Evolutionary conservation across 1,140 invertebrate species (phyloP), one percentile per base, ranked within the genome.

Genomic region (Reticulitermes speratus): DNA sequence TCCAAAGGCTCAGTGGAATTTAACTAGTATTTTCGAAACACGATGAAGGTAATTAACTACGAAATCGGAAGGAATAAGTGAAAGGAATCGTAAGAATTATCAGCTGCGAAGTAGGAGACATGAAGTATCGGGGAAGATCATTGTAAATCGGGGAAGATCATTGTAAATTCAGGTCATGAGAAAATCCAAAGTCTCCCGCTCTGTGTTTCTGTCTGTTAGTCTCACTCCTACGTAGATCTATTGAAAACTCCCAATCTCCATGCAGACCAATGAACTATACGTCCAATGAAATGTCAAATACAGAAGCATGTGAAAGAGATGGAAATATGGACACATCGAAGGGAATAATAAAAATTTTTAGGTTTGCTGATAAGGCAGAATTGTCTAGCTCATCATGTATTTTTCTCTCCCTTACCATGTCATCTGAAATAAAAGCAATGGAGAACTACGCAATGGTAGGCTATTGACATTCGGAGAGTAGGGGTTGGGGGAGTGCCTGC

Each of bases 301-400:
- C 65, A 75, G 65, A 30, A 75, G 9, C n/a, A 75, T 30, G 65
- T 25, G 65, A 75, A 75, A 75, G 65, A 75, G 65, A 75, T 16
- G 65, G 65, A 30, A 75, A 16, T 65, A 65, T 23, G 21, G 21
- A 19, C 59, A 23, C 59, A 65, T 65, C 6, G 59, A 23, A 65
- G 19, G 65, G 25, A 75, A 75, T 75, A 75, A 30, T 19, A 65
- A 55, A 75, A 75, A 75, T 30, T 30, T 9, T 25, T 75, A 30
- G 65, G 65, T 75, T 30, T 75, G 65, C 65, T 75, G 65, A 75
- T 75, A 75, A 75, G 65, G n/a, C 65, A 75, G 65, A 75, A 75
- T 75, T 30, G 12, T n/a, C 59, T 65, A 65, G 1, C 59, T 65
- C 59, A 65, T 65, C 59, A 65, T 65, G 59, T 65, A 21, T 65